Conservation (phyloP, 2,888 invertebrate species). For the Ectobius pallidus region DNA sequence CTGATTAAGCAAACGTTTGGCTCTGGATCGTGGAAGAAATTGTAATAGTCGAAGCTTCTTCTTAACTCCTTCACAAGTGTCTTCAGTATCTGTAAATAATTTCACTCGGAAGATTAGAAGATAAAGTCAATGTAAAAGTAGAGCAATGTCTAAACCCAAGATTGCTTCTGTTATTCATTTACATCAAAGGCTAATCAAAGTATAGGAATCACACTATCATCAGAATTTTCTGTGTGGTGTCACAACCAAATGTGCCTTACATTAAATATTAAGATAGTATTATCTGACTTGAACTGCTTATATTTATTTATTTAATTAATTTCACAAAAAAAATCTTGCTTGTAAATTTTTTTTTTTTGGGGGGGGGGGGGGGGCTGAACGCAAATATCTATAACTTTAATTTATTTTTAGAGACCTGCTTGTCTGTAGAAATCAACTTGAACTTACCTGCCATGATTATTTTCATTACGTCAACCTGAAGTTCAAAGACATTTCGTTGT, state of each 20-base stretch:
- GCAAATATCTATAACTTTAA: too few species aligned
- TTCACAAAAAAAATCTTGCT: too few species aligned
- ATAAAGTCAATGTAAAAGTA: background rate
- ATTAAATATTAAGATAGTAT: too few species aligned
- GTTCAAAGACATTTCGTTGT: slow-evolving; percentile 80
- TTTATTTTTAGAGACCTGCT: too few species aligned
- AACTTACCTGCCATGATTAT: slow-evolving; percentile 74
- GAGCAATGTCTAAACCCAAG: background rate
- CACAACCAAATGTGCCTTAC: too few species aligned
- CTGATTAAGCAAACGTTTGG: slow-evolving; percentile 75
- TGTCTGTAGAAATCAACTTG: too few species aligned
- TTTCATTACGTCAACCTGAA: slow-evolving; percentile 88
- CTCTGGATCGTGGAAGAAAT: slow-evolving; percentile 76
- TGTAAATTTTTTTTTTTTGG: too few species aligned
- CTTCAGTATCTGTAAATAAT: slow-evolving; percentile 57
- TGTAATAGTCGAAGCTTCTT: slow-evolving; percentile 76
- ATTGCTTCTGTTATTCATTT: background rate
- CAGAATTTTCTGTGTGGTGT: too few species aligned
- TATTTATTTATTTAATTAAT: too few species aligned
- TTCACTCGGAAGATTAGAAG: too few species aligned
- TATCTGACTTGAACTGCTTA: too few species aligned
- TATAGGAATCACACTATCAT: background rate
- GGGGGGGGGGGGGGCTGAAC: too few species aligned
- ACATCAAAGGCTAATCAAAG: background rate
- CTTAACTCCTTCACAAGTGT: slow-evolving; percentile 64